Base-by-base conservation (phyloP, 2,888 invertebrate genomes). In the Lithosia quadra region DNA sequence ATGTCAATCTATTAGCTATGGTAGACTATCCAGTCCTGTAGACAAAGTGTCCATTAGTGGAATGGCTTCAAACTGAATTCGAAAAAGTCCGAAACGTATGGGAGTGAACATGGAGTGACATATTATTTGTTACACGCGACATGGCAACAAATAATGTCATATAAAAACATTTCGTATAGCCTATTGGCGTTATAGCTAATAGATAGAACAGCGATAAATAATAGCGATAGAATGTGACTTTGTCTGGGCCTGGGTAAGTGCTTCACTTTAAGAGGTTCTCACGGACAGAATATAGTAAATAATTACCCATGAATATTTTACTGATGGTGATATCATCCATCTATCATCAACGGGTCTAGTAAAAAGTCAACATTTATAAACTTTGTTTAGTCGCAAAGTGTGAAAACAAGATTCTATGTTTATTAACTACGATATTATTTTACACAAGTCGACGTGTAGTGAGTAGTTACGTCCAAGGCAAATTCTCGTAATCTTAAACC, bases 291-390 rank as follows among this genome's bases (percentile, higher is more conserved):
- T 39, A 22, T 15, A 15, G 39, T 18, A 60, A 39, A 39, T 24
- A 24, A 22, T 3, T n/a, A 4, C 49, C 49, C n/a, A 3, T 13
- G 39, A 24, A 9, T 39, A 21, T 60, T 60, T 60, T 39, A 39
- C 15, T 60, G 39, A 39, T 22, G 36, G 18, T 62, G 62, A 49
- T 28, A 62, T 62, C 62, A 49, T 21, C 61, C 15, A 56, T 56
- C 49, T 21, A 22, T 62, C 13, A 53, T 21, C n/a, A 18, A 53
- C n/a, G 49, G 13, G 28, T 62, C 49, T 28, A 62, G 62, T 49
- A 21, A 53, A 62, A 62, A 28, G 49, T 62, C 49, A 49, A 49
- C 21, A 33, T n/a, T n/a, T n/a, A n/a, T 8, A 28, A 49, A 49
- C n/a, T 18, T 49, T 43, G 28, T 62, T 33, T 49, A 28, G 62